A percentile compares a stretch with the other conserved stretches of the same genome.
These are phyloP conservation scores for Onychostruthus taczanowskii DNA, from an alignment of 2,113 vertebrate species.

Conservation along the genomic window DNA sequence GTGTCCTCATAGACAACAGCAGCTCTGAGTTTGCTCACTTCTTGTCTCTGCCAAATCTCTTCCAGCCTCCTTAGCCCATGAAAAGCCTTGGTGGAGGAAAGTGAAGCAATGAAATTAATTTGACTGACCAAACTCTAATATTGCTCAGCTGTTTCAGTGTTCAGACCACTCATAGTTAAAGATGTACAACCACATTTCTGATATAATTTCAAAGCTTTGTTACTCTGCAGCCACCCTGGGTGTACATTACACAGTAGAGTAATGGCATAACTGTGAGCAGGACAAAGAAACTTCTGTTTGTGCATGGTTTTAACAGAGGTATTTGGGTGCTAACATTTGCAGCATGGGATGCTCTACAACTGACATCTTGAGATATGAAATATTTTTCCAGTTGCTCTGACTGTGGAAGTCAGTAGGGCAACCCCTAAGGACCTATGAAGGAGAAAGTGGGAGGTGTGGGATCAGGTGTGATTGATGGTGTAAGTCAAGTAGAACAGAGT, in stretches of 20 bases:
- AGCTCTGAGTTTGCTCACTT: background rate
- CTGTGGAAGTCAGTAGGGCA: background rate
- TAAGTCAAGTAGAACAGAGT: background rate
- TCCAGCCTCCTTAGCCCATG: background rate
- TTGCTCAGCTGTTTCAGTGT: background rate
- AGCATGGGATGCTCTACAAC: background rate
- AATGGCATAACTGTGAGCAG: background rate
- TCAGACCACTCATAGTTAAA: fast-evolving
- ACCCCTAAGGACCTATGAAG: background rate
- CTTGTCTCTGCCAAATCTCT: background rate
- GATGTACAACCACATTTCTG: background rate
- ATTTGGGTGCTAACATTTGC: background rate
- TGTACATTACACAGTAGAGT: background rate
- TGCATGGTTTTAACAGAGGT: background rate
- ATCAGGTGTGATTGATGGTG: background rate
- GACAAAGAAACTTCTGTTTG: background rate
- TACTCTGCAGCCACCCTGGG: background rate
- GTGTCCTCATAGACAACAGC: background rate
- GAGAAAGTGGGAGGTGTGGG: background rate
- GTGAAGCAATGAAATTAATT: background rate
- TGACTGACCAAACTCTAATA: background rate
- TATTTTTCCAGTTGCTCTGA: background rate
- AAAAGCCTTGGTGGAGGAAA: background rate
- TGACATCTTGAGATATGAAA: background rate
- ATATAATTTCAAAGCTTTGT: background rate